Base-by-base conservation (phyloP, 2,797 vertebrate species). In the Gastrophryne carolinensis region DNA sequence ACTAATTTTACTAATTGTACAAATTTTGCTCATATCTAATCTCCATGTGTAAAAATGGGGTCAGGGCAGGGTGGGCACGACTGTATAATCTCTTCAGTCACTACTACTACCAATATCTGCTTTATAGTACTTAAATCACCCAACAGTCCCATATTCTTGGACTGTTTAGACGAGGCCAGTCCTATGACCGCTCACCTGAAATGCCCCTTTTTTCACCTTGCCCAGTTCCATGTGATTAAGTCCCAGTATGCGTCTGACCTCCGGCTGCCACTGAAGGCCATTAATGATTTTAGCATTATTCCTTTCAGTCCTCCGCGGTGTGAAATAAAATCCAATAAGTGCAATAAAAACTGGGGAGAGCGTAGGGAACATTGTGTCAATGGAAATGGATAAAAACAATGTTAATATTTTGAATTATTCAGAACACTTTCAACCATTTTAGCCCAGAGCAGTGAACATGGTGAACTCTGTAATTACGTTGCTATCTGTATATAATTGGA, bases 361-460 rank as follows among this genome's bases (percentile, higher is more conserved):
- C 27, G 6, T n/a, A 27, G 13, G 9, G 57, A 73, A 44, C 56
- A 57, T 57, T 64, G 66, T 57, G 13, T 7, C 35, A 66, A 47
- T 29, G 26, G 52, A 44, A n/a, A 63, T 24, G 30, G 47, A 47
- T 29, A 58, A 66, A 57, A 66, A 32, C 41, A 65, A 56, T 65
- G 27, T 66, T 66, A 73, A 44, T 54, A 58, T 65, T 74, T 66
- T 65, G 62, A 66, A 74, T 74, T 47, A 74, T 74, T 74, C 23
- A 49, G 30, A 57, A 65, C 23, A 73, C 53, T 72, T 65, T 50
- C 35, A 41, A 41, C 17, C 23, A 29, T 6, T 73, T 66, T 74
- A 66, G 23, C 71, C 60, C 26, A 27, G 15, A 32, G 58, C 47
- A 17, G 49, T 21, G 37, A 56, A 39, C 50, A 58, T 32, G 30